These are phyloP conservation scores for Podilymbus podiceps DNA, from an alignment of 2,113 vertebrate genomes.

Conservation along the genomic window DNA sequence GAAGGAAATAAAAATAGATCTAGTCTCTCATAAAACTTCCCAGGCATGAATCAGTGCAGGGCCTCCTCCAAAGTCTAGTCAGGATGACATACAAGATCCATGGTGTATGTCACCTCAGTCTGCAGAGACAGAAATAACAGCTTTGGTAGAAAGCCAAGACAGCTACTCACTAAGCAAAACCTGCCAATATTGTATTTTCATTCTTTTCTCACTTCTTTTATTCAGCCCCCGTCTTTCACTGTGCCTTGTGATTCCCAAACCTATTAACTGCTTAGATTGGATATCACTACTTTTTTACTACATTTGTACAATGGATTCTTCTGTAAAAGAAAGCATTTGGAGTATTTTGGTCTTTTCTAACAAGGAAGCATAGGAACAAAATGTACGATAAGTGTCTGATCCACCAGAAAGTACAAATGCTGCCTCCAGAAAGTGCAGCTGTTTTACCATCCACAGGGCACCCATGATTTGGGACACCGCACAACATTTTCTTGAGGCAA, in stretches of 20 bases:
- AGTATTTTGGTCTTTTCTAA: neutral
- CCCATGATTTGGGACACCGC: neutral
- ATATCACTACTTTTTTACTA: neutral
- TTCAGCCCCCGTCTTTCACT: neutral
- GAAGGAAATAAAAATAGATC: neutral
- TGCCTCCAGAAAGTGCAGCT: neutral
- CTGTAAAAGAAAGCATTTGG: neutral
- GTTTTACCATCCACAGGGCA: neutral
- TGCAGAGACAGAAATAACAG: constrained; percentile 2
- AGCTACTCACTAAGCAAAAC: neutral
- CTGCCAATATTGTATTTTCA: neutral
- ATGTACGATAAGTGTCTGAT: neutral
- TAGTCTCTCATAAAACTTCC: neutral
- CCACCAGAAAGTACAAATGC: neutral
- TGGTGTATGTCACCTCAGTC: neutral
- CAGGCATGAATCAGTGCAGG: neutral
- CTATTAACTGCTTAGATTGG: neutral
- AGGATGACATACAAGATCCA: neutral
- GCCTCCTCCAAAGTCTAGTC: neutral
- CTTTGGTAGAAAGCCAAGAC: neutral
- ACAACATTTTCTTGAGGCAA: neutral
- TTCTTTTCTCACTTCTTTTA: neutral
- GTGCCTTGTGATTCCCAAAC: neutral
- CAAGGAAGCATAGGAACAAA: neutral
- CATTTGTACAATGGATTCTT: neutral